Evolutionary conservation across 2,113 vertebrate genomes (phyloP).

Genomic region (Sorex fumeus): DNA sequence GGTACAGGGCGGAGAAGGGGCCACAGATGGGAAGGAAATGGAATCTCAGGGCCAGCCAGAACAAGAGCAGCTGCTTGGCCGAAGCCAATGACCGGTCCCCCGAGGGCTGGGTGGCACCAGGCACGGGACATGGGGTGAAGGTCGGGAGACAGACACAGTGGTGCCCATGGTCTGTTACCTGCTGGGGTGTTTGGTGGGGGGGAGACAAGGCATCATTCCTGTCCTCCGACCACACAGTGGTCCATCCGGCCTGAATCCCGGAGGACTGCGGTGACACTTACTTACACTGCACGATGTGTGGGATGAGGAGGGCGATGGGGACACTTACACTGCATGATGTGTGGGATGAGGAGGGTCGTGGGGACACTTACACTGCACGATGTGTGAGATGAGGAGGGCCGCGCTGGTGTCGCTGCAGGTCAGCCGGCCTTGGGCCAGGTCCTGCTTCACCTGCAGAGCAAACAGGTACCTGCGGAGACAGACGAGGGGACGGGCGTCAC

Average conservation of each 20-base stretch:
- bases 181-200: too few species aligned
- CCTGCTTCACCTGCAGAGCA: constrained; percentile 98
- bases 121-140: background rate
- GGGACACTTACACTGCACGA: constrained; percentile 95
- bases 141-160: too few species aligned
- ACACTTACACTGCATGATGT: constrained; percentile 97
- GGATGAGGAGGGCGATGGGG: constrained; percentile 95
- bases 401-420: constrained; percentile 96
- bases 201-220: too few species aligned
- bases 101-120: background rate
- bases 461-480: constrained; percentile 95
- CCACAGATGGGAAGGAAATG: background rate
- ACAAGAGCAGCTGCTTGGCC: background rate
- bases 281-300: constrained; percentile 98
- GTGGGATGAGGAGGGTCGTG: constrained; percentile 96
- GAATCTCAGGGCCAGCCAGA: constrained; percentile 47
- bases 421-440: constrained; percentile 94
- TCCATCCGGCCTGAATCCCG: too few species aligned
- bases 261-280: constrained; percentile 4
- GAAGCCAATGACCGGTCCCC: background rate
- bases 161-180: too few species aligned
- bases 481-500: background rate
- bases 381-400: constrained; percentile 96
- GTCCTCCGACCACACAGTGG: too few species aligned
- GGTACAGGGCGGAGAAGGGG: background rate